Evolutionary conservation across 1,140 invertebrate genomes (phyloP), one percentile per base, ranked within the genome.

Genomic region (Atopsyche davidsoni): DNA sequence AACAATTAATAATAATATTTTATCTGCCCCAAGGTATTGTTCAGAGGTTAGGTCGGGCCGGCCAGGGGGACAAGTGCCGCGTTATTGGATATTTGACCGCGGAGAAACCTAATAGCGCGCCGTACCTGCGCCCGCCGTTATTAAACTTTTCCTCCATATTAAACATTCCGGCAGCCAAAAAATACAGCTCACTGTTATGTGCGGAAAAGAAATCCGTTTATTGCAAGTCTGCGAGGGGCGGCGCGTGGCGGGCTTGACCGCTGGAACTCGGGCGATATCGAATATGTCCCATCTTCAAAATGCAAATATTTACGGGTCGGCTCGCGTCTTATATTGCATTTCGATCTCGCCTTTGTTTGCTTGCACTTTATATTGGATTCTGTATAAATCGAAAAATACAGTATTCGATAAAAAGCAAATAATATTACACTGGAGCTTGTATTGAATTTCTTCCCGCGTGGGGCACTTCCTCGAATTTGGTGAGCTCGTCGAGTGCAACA

Each of bases 81-180:
- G 52, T 58, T 58, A 58, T 58, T 58, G 57, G 57, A 58, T 58
- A 58, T 58, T 55, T 58, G 57, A 52, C 57, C 57, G 45, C 46
- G 51, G 57, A 47, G 52, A 58, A 58, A 58, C 55, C 52, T 58
- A 58, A 58, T 58, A 58, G 57, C 57, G 45, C 32, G 10, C 47
- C 45, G 43, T 46, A 49, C 57, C 53, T 49, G 46, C 53, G 28
- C 23, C 42, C 28, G 36, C 34, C 52, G 49, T 58, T 58, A 58
- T 58, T 58, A 58, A 58, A 58, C 39, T 58, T 58, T 58, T 58
- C 55, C 53, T 55, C 57, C 52, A 52, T 58, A 55, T 58, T 58
- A 58, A 58, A 58, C 57, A 58, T 58, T 58, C 57, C 57, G 40
- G 23, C 45, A 19, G 49, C 48, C 53, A 51, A 53, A 53, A 58